A percentile compares a stretch with the other conserved stretches of the same genome.
phyloP scores from a whole-genome alignment of 2,113 vertebrate genomes.

The Atrichornis clamosus region DNA sequence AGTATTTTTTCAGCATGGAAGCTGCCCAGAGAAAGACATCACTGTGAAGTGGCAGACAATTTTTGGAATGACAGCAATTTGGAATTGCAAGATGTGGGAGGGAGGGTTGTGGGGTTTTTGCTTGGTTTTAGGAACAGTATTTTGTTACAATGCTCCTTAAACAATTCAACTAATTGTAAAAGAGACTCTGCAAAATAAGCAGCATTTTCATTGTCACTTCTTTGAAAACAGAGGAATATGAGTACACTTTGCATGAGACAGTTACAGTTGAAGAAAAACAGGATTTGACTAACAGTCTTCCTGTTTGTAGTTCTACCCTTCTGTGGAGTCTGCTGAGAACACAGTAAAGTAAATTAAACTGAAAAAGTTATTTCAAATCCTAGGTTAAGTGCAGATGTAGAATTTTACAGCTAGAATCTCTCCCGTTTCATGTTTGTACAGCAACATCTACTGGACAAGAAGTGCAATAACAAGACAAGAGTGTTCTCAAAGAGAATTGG shows the following conservation, averaged over 20 bases:
- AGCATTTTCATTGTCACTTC: background rate
- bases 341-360: background rate
- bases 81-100: background rate
- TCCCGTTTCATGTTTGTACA: background rate
- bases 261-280: slow-evolving; percentile 45
- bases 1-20: background rate
- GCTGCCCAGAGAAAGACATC: background rate
- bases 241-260: background rate
- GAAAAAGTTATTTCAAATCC: background rate
- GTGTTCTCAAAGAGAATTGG: background rate
- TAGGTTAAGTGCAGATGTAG: background rate
- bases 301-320: slow-evolving; percentile 28
- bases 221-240: background rate
- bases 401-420: background rate
- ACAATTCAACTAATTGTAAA: background rate
- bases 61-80: background rate
- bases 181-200: background rate
- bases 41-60: background rate
- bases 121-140: background rate
- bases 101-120: background rate
- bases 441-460: slow-evolving; percentile 45
- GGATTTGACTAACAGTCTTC: slow-evolving; percentile 49
- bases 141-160: background rate
- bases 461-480: background rate
- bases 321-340: background rate